Conservation (phyloP, 2,113 vertebrate genomes). For the Ascaphus truei region DNA sequence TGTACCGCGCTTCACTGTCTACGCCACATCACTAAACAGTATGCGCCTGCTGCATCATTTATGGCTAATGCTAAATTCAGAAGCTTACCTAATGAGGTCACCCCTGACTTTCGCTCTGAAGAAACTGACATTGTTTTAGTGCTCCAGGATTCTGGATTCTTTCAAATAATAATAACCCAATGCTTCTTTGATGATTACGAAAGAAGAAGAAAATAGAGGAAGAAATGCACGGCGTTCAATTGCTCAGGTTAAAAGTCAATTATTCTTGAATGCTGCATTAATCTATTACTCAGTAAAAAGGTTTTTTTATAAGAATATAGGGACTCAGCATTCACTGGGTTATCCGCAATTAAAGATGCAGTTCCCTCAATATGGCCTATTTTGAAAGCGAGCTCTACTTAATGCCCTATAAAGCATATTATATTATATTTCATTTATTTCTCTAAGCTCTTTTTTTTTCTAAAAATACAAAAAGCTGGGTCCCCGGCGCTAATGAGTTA, state of each 20-base stretch:
- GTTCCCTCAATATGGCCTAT: no score
- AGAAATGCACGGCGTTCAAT: no score
- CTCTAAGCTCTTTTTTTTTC: no score
- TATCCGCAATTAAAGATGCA: no score
- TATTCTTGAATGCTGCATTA: not conserved
- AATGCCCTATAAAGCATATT: no score
- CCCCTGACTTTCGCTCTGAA: not conserved
- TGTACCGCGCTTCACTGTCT: conserved; percentile 1
- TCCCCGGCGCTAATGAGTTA: no score
- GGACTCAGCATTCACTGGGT: no score
- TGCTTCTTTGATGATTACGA: not conserved
- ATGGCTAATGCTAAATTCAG: conserved; percentile 21
- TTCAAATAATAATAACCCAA: conserved; percentile 1
- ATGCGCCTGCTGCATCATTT: conserved; percentile 34
- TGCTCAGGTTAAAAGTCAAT: not conserved
- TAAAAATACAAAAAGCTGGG: no score
- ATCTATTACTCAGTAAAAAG: conserved; percentile 9
- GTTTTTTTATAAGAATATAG: not conserved
- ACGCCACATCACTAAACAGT: conserved; percentile 9
- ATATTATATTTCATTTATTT: no score
- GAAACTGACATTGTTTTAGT: not conserved
- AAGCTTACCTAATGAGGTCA: conserved; percentile 31
- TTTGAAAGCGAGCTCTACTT: no score
- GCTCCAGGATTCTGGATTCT: not conserved
- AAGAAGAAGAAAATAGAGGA: not conserved